Evolutionary conservation across 2,888 invertebrate genomes (phyloP).

Genomic region (Pimpla rufipes): DNA sequence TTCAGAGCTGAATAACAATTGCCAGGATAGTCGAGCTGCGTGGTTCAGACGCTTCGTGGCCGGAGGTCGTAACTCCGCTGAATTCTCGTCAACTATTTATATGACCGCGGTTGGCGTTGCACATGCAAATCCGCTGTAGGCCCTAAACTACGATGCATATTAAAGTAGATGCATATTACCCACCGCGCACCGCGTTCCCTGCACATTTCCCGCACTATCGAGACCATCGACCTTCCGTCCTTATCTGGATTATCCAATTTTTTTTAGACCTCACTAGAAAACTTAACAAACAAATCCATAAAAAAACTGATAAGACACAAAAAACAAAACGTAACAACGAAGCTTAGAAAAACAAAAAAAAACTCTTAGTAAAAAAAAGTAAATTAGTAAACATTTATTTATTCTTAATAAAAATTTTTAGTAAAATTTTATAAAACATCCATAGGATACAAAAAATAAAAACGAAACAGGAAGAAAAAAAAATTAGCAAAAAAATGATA

Average conservation of each 20-base stretch:
- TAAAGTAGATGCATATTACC: neutral
- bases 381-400: too few species aligned
- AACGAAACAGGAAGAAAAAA: too few species aligned
- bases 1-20: neutral
- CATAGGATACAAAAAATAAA: too few species aligned
- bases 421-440: too few species aligned
- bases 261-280: neutral
- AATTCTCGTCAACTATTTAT: slow-evolving; percentile 52
- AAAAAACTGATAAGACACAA: neutral
- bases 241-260: slow-evolving; percentile 25
- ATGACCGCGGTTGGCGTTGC: slow-evolving; percentile 9
- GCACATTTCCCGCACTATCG: slow-evolving; percentile 27
- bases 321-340: too few species aligned
- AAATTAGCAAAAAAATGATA: too few species aligned
- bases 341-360: too few species aligned
- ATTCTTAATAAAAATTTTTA: too few species aligned
- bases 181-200: slow-evolving; percentile 2
- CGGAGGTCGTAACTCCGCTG: slow-evolving; percentile 41
- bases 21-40: too few species aligned
- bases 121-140: slow-evolving; percentile 6
- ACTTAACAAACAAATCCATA: neutral
- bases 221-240: slow-evolving; percentile 13
- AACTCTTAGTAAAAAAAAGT: too few species aligned
- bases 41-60: slow-evolving; percentile 31
- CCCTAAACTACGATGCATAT: slow-evolving; percentile 10